Evolutionary conservation across 2,888 invertebrate genomes (phyloP), one percentile per base, ranked within the genome.

Genomic region (Lasioglossum malachurum): DNA sequence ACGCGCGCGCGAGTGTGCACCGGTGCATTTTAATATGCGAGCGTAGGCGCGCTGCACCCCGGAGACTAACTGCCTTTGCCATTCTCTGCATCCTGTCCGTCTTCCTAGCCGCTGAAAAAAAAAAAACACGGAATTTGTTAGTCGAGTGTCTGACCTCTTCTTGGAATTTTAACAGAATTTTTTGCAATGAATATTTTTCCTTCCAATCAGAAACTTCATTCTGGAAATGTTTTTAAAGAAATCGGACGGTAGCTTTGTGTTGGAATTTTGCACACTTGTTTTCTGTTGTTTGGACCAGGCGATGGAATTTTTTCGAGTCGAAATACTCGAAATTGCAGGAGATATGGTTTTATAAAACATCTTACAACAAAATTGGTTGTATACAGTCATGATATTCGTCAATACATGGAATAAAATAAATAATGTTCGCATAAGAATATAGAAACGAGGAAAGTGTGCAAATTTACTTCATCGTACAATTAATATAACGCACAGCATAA

Each of bases 31-130:
- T 69, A 82, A 82, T 82, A 46, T 35, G 19, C 71, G 38, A 60
- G 57, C 77, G 81, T 82, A 77, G 81, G 81, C 77, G 81, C 72
- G 46, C 44, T 73, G 67, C 67, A 31, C 67, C 38, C 64, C 67
- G 27, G 10, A n/a, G 44, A 46, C 64, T 31, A n/a, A 35, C 67
- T 80, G 60, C 60, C 71, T 49, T 60, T 38, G 73, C 71, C 49
- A 72, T 77, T 77, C 67, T 49, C 64, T 23, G 35, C 79, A 73
- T 79, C 79, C 73, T 69, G 67, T 69, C 67, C 16, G 35, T 38
- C 35, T 16, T 16, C 35, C 23, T 16, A 69, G 35, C 35, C 23
- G 35, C 38, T 38, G 67, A 23, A 69, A 69, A 35, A 27, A n/a
- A n/a, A n/a, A n/a, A 8, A 7, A 10, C 67, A 23, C 4, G 10